phyloP scores from a whole-genome alignment of 2,797 vertebrate genomes.

The Pseudomugil tenellus region DNA sequence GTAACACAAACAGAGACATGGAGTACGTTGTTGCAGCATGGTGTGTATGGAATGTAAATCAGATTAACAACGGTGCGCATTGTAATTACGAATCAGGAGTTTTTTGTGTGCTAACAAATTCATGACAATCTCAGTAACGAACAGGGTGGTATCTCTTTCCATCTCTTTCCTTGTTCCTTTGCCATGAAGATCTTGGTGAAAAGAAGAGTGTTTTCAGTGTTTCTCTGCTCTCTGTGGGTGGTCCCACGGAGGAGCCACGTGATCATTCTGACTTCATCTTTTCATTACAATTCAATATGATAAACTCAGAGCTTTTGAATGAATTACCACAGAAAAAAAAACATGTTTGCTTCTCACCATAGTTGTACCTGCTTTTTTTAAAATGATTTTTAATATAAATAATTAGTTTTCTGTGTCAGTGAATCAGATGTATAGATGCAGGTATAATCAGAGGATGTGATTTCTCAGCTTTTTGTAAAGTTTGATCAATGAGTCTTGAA shows the following conservation, averaged over 20 bases:
- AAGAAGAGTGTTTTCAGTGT: slow-evolving; percentile 48
- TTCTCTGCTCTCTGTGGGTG: slow-evolving; percentile 69
- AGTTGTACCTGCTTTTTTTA: background rate
- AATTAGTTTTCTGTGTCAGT: background rate
- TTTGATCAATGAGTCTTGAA: slow-evolving; percentile 14
- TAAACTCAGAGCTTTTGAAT: slow-evolving; percentile 32
- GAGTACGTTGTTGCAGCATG: slow-evolving; percentile 1
- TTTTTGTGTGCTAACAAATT: background rate
- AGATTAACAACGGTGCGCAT: slow-evolving; percentile 8
- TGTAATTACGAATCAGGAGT: slow-evolving; percentile 4
- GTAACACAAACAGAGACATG: slow-evolving; percentile 44
- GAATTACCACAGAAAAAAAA: slow-evolving; percentile 34
- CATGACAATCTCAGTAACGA: background rate
- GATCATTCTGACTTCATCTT: slow-evolving; percentile 70
- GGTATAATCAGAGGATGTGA: background rate
- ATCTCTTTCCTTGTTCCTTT: background rate
- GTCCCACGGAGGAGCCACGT: slow-evolving; percentile 59
- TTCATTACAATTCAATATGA: slow-evolving; percentile 71
- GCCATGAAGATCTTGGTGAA: slow-evolving; percentile 39
- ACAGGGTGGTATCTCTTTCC: slow-evolving; percentile 11
- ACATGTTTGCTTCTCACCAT: slow-evolving; percentile 4
- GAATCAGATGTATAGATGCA: background rate
- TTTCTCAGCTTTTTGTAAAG: slow-evolving; percentile 8
- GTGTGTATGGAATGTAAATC: background rate
- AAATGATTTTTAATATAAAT: slow-evolving; percentile 6